Percentiles rank a stretch among this genome's conserved stretches.
These are phyloP conservation scores for Diadema setosum DNA, from an alignment of 35 echinoderm and acorn worm genomes.

Conservation along the genomic window DNA sequence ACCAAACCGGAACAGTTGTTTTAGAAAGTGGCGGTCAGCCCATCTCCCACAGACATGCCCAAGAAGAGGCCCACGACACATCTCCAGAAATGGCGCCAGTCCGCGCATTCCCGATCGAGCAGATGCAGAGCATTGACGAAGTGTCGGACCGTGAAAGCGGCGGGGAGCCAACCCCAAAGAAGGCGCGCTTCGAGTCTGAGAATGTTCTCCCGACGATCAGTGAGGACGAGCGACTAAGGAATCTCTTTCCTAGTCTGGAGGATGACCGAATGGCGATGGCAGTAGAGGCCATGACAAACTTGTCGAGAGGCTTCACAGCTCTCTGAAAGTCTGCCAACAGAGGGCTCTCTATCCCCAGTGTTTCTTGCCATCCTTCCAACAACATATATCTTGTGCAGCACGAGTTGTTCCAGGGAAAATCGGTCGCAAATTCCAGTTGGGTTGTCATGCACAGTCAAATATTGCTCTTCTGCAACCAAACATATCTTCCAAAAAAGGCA, in stretches of 20 bases:
- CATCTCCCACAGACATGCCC: not conserved
- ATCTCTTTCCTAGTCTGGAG: not conserved
- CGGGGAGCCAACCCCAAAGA: not conserved
- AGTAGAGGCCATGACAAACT: not conserved
- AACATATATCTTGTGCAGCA: no score
- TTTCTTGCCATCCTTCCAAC: no score
- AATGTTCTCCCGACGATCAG: not conserved
- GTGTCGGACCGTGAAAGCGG: not conserved
- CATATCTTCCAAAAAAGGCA: no score
- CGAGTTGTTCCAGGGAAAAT: no score
- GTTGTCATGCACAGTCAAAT: no score
- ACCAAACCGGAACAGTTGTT: not conserved
- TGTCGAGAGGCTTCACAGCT: not conserved
- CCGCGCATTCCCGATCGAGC: not conserved
- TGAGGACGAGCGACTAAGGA: not conserved
- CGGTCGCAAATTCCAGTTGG: no score
- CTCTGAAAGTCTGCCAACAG: no score
- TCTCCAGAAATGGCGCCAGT: not conserved
- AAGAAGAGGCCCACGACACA: not conserved
- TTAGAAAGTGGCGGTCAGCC: not conserved
- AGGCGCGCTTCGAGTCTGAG: not conserved
- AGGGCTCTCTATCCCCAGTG: no score
- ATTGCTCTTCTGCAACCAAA: no score
- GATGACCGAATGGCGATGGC: slow-evolving; percentile 10
- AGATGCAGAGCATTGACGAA: not conserved